These are phyloP conservation scores for Aphodius granarius DNA, from an alignment of 2,888 invertebrate species.

Conservation along the genomic window DNA sequence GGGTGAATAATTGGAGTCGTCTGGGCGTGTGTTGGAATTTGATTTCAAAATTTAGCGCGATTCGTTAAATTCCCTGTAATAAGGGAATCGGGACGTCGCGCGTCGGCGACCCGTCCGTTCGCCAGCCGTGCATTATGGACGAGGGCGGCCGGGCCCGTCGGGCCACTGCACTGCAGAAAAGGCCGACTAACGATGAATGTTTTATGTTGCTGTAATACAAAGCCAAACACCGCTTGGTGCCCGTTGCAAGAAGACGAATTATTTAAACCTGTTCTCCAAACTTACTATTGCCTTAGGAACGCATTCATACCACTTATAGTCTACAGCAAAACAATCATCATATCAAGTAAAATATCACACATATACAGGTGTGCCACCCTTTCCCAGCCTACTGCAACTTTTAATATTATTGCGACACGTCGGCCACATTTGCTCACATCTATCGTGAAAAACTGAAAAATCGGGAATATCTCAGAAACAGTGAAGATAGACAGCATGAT, in stretches of 20 bases:
- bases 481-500: too few species aligned
- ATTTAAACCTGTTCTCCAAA: background rate
- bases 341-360: background rate
- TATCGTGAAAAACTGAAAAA: too few species aligned
- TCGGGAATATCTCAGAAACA: too few species aligned
- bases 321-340: background rate
- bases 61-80: background rate
- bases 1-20: background rate
- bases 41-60: background rate
- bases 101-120: too few species aligned
- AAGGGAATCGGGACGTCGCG: background rate
- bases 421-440: too few species aligned
- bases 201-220: background rate
- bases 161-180: background rate
- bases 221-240: background rate
- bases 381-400: too few species aligned
- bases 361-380: too few species aligned
- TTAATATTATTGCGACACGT: too few species aligned
- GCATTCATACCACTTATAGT: background rate
- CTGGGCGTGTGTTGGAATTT: background rate
- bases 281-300: background rate
- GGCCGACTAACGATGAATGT: background rate
- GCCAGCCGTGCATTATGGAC: background rate
- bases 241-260: background rate
- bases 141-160: background rate